These are phyloP conservation scores for Nicator chloris DNA, from an alignment of 2,113 vertebrate species.

Conservation along the genomic window DNA sequence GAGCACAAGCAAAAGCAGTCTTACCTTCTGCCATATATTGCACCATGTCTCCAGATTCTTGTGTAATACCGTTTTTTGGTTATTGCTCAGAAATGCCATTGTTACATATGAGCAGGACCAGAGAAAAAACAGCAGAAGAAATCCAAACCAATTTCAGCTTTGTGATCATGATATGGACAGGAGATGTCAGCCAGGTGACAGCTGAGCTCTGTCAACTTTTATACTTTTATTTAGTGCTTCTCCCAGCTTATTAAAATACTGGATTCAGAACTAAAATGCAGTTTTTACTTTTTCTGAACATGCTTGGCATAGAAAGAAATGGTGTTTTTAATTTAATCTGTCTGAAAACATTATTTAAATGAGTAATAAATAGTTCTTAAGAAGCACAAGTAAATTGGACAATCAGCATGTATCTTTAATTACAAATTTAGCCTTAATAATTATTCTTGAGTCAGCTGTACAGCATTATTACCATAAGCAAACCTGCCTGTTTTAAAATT, in stretches of 20 bases:
- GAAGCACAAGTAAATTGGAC: background rate
- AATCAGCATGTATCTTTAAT: background rate
- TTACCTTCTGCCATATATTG: background rate
- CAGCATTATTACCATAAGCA: background rate
- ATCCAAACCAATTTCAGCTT: background rate
- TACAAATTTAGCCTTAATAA: background rate
- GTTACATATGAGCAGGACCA: background rate
- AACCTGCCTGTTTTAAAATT: background rate
- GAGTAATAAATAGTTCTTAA: background rate
- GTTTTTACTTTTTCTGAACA: background rate
- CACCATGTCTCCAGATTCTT: background rate
- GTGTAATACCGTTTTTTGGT: background rate
- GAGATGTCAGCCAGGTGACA: background rate
- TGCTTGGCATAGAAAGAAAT: background rate
- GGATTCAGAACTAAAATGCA: background rate
- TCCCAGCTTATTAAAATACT: background rate
- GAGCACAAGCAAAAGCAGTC: background rate
- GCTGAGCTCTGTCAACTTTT: background rate
- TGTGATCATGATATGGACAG: background rate
- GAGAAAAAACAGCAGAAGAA: background rate
- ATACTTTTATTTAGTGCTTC: background rate
- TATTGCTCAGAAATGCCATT: background rate
- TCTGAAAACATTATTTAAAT: conserved; percentile 4
- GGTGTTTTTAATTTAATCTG: background rate
- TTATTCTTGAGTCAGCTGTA: background rate